Evolutionary conservation across 2,888 invertebrate species (phyloP).

Genomic region (Trissoscelio sp.): DNA sequence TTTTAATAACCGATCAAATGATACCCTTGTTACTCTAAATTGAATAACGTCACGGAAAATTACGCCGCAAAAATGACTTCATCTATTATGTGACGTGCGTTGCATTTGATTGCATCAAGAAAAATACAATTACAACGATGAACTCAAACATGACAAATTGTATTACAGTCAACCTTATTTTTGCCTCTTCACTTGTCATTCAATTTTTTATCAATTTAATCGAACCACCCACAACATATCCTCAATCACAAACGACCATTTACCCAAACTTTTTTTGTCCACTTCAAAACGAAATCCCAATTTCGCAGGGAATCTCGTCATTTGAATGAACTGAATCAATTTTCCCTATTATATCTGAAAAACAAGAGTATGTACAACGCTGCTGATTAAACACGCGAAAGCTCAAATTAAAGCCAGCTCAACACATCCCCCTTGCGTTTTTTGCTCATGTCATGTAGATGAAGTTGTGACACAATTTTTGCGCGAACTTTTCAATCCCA

Average conservation of each 20-base stretch:
- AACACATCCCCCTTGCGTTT: too few species aligned
- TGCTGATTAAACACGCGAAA: too few species aligned
- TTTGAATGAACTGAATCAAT: too few species aligned
- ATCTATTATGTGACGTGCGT: background rate
- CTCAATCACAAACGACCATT: background rate
- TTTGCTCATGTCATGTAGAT: background rate
- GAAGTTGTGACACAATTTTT: background rate
- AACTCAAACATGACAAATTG: conserved; percentile 3
- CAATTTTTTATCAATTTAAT: conserved; percentile 15
- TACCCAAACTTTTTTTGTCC: too few species aligned
- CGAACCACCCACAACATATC: background rate
- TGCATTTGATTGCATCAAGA: conserved; percentile 7
- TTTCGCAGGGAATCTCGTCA: background rate
- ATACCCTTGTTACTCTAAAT: background rate
- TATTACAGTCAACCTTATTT: background rate
- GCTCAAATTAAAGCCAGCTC: too few species aligned
- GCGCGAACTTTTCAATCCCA: background rate
- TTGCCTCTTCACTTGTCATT: background rate
- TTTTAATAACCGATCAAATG: background rate
- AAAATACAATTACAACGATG: conserved; percentile 8
- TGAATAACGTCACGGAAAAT: background rate
- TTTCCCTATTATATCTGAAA: too few species aligned
- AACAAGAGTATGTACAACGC: too few species aligned
- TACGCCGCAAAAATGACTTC: background rate
- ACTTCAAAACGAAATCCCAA: background rate